A percentile compares a stretch with the other conserved stretches of the same genome.
Evolutionary conservation across 2,113 vertebrate species (phyloP).

Genomic region (Toxotes jaculatrix): DNA sequence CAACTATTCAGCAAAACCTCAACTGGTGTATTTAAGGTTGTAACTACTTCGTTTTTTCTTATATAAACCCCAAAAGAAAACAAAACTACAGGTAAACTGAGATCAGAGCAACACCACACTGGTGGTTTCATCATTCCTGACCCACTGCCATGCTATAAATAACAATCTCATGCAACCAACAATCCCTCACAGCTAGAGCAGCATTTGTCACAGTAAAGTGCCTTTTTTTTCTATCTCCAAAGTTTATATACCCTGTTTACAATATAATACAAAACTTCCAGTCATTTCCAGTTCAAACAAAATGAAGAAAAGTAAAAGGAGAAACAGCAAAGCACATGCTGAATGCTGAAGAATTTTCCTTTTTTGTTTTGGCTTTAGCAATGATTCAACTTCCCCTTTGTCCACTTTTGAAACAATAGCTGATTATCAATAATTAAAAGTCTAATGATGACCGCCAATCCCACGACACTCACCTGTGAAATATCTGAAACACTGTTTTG

Average conservation of each 20-base stretch:
- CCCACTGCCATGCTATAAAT: slow-evolving; percentile 57
- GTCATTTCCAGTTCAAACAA: slow-evolving; percentile 39
- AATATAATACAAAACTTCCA: slow-evolving; percentile 51
- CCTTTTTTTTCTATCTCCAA: slow-evolving; percentile 12
- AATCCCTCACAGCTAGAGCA: slow-evolving; percentile 15
- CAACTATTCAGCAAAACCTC: slow-evolving; percentile 67
- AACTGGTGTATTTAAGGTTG: slow-evolving; percentile 53
- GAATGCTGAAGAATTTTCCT: not conserved
- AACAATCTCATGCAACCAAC: slow-evolving; percentile 67
- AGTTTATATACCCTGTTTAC: slow-evolving; percentile 28
- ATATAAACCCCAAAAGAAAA: slow-evolving; percentile 49
- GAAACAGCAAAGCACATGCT: slow-evolving; percentile 54
- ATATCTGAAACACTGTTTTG: slow-evolving; percentile 9
- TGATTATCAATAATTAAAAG: slow-evolving; percentile 10
- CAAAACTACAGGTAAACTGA: slow-evolving; percentile 42
- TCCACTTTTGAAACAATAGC: slow-evolving; percentile 18
- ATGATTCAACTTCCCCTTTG: slow-evolving; percentile 44
- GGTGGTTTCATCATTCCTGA: slow-evolving; percentile 28
- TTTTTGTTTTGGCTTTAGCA: slow-evolving; percentile 38
- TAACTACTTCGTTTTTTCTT: slow-evolving; percentile 21
- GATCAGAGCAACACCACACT: slow-evolving; percentile 48
- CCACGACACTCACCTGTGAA: slow-evolving; percentile 4
- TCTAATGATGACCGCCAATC: slow-evolving; percentile 1
- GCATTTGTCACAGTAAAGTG: slow-evolving; percentile 57
- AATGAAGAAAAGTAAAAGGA: slow-evolving; percentile 23